Conservation (phyloP, 2,797 vertebrate genomes). For the Vireo griseus region DNA sequence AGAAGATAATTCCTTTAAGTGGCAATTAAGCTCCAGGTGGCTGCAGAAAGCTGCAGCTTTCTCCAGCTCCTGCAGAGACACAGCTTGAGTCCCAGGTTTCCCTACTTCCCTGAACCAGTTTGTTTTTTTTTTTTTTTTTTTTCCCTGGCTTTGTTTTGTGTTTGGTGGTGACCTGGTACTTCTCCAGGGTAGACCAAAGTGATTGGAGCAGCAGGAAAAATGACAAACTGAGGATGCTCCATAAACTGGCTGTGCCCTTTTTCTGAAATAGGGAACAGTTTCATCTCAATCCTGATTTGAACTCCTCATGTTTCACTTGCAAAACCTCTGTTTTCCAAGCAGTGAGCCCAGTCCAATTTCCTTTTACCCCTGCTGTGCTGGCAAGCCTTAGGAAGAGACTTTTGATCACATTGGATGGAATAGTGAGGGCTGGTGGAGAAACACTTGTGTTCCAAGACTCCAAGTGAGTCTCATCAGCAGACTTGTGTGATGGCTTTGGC, state of each 20-base stretch:
- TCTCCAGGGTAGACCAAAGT: not conserved
- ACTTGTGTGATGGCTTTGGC: not conserved
- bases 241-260: not conserved
- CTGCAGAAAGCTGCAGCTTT: constrained; percentile 19
- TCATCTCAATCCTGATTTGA: not conserved
- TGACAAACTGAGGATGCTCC: not conserved
- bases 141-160: not conserved
- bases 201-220: not conserved
- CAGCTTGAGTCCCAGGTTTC: not conserved
- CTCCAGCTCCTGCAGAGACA: constrained; percentile 9
- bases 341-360: not conserved
- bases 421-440: not conserved
- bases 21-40: constrained; percentile 37
- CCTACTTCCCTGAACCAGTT: not conserved
- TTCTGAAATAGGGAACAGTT: not conserved
- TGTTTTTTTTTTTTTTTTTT: not conserved
- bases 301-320: not conserved
- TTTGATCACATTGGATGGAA: not conserved
- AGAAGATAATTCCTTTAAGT: constrained; percentile 16
- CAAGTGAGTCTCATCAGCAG: not conserved
- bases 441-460: not conserved
- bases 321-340: not conserved
- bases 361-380: not conserved
- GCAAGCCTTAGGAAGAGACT: not conserved
- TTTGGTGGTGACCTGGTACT: not conserved